These are phyloP conservation scores for Limnothrissa miodon DNA, from an alignment of 2,113 vertebrate species.

Conservation along the genomic window DNA sequence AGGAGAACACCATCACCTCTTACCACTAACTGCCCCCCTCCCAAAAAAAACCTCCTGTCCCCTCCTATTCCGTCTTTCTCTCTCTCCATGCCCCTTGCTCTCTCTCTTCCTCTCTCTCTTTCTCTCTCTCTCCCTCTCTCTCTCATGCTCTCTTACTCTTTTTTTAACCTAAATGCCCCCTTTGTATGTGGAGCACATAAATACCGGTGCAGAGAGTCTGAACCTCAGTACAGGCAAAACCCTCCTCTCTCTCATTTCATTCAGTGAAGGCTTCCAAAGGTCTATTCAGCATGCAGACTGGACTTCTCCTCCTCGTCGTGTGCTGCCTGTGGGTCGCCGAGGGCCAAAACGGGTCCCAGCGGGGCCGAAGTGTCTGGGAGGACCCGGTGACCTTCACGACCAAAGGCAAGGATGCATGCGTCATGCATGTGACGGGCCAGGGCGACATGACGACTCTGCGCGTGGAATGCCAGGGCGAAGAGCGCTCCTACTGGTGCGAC, in stretches of 20 bases:
- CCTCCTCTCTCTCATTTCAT: constrained; percentile 39
- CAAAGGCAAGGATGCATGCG: constrained; percentile 71
- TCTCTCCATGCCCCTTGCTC: not conserved
- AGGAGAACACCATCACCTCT: not conserved
- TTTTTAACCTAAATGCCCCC: constrained; percentile 51
- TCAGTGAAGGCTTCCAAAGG: not conserved
- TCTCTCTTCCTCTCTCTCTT: not conserved
- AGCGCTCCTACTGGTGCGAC: constrained; percentile 77
- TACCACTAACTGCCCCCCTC: constrained; percentile 21
- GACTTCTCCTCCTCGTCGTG: constrained; percentile 58
- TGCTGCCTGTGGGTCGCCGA: constrained; percentile 61
- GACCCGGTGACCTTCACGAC: constrained; percentile 74
- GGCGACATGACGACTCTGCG: constrained; percentile 67
- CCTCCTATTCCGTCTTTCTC: not conserved
- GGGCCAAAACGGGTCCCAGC: constrained; percentile 49
- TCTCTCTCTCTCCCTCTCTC: not conserved
- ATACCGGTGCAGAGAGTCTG: constrained; percentile 55
- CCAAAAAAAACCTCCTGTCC: not conserved
- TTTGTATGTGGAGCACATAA: constrained; percentile 68
- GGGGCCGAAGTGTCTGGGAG: constrained; percentile 62
- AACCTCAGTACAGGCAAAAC: constrained; percentile 7
- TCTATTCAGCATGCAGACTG: constrained; percentile 69
- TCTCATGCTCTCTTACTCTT: not conserved
- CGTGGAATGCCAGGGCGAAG: constrained; percentile 64
- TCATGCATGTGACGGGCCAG: constrained; percentile 63